Evolutionary conservation across 2,797 vertebrate genomes (phyloP).

Genomic region (Hypotaenidia philippensis): DNA sequence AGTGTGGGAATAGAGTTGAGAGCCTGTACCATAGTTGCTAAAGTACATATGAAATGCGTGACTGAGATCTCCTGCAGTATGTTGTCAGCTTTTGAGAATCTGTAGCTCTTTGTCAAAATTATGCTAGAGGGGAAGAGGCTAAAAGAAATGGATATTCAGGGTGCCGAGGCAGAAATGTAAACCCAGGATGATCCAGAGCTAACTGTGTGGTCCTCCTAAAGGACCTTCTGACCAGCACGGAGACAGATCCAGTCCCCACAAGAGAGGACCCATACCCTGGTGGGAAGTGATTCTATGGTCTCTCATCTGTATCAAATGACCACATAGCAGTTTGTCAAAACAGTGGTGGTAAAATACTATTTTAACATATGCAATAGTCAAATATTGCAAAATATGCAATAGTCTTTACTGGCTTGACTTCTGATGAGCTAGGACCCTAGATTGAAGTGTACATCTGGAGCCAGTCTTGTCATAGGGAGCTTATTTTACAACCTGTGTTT

Average conservation of each 20-base stretch:
- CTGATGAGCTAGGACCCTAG: not conserved
- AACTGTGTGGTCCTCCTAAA: not conserved
- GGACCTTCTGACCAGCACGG: not conserved
- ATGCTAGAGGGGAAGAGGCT: not conserved
- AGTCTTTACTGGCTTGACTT: not conserved
- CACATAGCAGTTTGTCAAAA: not conserved
- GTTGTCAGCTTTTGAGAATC: not conserved
- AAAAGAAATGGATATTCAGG: not conserved
- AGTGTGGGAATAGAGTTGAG: not conserved
- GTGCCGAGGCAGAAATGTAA: not conserved
- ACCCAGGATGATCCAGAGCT: not conserved
- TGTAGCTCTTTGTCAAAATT: not conserved
- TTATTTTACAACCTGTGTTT: not conserved
- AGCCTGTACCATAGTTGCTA: not conserved
- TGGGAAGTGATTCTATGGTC: not conserved
- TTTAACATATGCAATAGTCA: not conserved
- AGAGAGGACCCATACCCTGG: not conserved
- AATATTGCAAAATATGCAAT: not conserved
- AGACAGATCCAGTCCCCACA: not conserved
- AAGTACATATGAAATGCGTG: not conserved
- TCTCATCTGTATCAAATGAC: not conserved
- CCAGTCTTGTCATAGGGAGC: not conserved
- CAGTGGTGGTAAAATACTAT: not conserved
- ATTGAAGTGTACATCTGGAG: not conserved
- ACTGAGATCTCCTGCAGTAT: not conserved